Percentiles rank a stretch among this genome's conserved stretches.
Conservation (phyloP, 1,140 invertebrate species). For the Yoshiicerus persimilis region DNA sequence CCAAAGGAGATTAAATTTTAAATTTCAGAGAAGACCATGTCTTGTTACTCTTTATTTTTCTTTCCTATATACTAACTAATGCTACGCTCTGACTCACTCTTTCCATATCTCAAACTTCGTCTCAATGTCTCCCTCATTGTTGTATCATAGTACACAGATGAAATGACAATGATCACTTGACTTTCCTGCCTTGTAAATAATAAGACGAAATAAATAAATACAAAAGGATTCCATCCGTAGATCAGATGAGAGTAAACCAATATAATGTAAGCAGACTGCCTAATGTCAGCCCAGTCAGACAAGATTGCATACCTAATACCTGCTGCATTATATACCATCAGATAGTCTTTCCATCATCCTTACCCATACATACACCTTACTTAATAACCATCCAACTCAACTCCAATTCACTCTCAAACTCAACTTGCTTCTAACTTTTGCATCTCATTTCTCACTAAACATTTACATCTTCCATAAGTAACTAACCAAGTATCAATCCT, state of each 20-base stretch:
- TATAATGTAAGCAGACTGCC: not conserved
- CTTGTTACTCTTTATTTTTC: not conserved
- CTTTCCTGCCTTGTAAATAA: not conserved
- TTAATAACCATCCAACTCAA: not conserved
- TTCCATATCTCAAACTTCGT: conserved; percentile 10
- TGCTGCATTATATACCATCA: not conserved
- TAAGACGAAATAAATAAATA: not conserved
- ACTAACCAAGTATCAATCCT: too few species aligned
- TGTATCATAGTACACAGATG: not conserved
- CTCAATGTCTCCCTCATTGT: not conserved
- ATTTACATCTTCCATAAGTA: not conserved
- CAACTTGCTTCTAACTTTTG: not conserved
- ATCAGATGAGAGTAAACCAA: not conserved
- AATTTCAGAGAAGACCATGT: conserved; percentile 32
- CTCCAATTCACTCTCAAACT: not conserved
- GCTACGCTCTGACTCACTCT: not conserved
- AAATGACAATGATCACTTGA: conserved; percentile 7
- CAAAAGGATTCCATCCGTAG: not conserved
- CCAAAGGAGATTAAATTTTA: conserved; percentile 36
- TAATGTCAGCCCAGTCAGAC: not conserved
- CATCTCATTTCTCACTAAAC: not conserved
- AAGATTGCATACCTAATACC: not conserved
- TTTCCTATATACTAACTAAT: not conserved
- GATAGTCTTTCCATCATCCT: not conserved
- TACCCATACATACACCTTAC: not conserved